phyloP scores from a whole-genome alignment of 2,113 vertebrate genomes.

The Tragelaphus imberbis region DNA sequence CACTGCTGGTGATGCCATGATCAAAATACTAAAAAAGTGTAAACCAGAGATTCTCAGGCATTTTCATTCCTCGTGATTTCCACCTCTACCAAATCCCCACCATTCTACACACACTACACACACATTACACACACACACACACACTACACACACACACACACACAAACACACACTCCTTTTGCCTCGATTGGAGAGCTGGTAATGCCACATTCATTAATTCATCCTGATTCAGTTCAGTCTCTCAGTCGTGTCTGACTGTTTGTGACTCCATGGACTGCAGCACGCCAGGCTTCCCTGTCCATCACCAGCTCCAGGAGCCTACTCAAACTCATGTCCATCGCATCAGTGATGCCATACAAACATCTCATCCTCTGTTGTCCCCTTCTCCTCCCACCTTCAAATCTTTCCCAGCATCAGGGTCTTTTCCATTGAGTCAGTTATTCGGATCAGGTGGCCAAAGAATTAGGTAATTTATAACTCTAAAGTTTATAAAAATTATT shows the following conservation, averaged over 20 bases:
- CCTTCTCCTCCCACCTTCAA: not conserved
- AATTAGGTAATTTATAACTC: not conserved
- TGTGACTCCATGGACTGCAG: not conserved
- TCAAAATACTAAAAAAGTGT: not conserved
- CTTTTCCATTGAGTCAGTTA: not conserved
- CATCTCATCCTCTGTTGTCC: not conserved
- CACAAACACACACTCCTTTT: too few relatives aligned
- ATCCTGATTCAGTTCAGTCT: not conserved
- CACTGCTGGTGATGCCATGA: not conserved
- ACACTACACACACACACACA: too few relatives aligned
- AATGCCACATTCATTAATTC: not conserved
- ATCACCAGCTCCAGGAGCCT: not conserved
- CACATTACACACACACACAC: too few relatives aligned
- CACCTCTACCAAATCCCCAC: not conserved
- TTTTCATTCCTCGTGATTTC: not conserved
- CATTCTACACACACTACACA: not conserved
- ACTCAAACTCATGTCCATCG: not conserved
- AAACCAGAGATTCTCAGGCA: not conserved
- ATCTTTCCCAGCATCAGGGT: not conserved
- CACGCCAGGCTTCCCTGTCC: not conserved
- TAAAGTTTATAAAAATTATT: not conserved
- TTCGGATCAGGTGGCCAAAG: not conserved
- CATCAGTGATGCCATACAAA: not conserved
- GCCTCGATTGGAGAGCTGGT: not conserved
- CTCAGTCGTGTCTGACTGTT: not conserved